Evolutionary conservation across 2,888 invertebrate species (phyloP).

Genomic region (Orthosia incerta): DNA sequence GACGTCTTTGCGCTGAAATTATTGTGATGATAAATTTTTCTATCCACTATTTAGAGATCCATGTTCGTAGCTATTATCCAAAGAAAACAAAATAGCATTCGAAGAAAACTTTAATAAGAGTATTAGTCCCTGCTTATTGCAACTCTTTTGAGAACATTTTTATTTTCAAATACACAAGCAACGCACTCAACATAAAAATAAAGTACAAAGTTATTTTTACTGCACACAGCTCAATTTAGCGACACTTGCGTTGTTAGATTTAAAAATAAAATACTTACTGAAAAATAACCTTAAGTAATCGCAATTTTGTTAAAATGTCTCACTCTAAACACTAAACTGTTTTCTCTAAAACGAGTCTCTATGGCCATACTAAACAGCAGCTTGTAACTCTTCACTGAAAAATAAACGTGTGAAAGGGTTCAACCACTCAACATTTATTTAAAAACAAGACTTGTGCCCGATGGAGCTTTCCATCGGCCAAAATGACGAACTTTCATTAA

Average conservation of each 20-base stretch:
- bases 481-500: no score
- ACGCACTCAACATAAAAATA: conserved; percentile 10
- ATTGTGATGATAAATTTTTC: no score
- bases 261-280: conserved; percentile 26
- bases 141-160: conserved; percentile 2
- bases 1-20: background rate
- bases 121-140: background rate
- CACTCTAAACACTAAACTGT: conserved; percentile 15
- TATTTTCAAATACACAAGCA: conserved; percentile 4
- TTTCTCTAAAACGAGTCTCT: conserved; percentile 25
- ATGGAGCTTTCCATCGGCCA: no score
- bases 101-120: background rate
- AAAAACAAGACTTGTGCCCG: background rate
- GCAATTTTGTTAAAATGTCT: conserved; percentile 14
- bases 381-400: conserved; percentile 6
- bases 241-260: conserved; percentile 6
- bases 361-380: conserved; percentile 25
- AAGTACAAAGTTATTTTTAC: conserved; percentile 10
- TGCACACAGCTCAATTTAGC: conserved; percentile 14
- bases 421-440: background rate
- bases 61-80: background rate
- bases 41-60: no score
- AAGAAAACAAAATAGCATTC: no score
- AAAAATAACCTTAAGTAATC: background rate
- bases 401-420: conserved; percentile 7